Percentiles rank a stretch among this genome's conserved stretches.
These are phyloP conservation scores for Drosophila prolongata DNA, from an alignment of 2,888 invertebrate species.

Conservation along the genomic window DNA sequence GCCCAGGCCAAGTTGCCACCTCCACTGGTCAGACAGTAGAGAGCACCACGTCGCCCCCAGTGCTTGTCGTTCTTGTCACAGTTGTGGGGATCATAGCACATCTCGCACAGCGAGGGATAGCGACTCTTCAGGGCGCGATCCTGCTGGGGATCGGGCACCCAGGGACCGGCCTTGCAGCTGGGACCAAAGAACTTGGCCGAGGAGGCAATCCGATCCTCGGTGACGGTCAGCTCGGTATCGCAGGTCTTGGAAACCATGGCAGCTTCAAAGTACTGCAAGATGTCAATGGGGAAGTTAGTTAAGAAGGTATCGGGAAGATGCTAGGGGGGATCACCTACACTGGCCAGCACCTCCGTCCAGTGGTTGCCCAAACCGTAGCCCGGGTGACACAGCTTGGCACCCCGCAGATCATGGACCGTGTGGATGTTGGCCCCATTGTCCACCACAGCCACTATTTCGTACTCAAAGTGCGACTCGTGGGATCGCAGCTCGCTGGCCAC, in stretches of 20 bases:
- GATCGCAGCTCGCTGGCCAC: conserved; percentile 89
- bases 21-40: conserved; percentile 91
- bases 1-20: conserved; percentile 94
- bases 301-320: no score
- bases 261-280: conserved; percentile 89
- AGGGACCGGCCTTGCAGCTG: conserved; percentile 94
- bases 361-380: conserved; percentile 90
- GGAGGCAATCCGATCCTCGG: conserved; percentile 91
- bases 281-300: no score
- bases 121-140: conserved; percentile 88
- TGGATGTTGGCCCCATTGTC: conserved; percentile 87
- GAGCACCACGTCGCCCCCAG: conserved; percentile 92
- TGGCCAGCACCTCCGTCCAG: conserved; percentile 90
- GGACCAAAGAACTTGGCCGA: conserved; percentile 90
- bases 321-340: conserved; percentile 85
- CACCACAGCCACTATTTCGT: conserved; percentile 89
- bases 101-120: conserved; percentile 90
- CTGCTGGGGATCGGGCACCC: conserved; percentile 88
- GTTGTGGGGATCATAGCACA: conserved; percentile 87
- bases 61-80: conserved; percentile 90
- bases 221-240: conserved; percentile 88
- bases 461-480: conserved; percentile 86
- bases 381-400: conserved; percentile 92
- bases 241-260: conserved; percentile 90
- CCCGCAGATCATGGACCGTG: conserved; percentile 87